These are phyloP conservation scores for Gorsachius goisagi DNA, from an alignment of 2,113 vertebrate species.

Conservation along the genomic window DNA sequence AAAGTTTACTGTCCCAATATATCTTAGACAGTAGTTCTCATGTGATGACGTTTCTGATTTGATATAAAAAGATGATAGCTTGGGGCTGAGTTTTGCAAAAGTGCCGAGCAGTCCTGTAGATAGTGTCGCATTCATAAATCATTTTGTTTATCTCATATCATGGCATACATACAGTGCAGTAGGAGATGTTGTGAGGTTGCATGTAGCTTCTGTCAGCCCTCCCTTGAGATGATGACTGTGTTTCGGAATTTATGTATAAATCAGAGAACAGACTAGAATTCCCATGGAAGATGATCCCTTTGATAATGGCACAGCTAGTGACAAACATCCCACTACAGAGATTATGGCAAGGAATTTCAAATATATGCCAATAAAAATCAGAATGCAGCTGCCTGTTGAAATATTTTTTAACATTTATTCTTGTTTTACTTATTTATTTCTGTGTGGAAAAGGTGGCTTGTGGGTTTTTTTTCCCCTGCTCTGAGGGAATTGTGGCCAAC, in stretches of 20 bases:
- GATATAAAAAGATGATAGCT: background rate
- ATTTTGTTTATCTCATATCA: background rate
- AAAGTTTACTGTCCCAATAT: background rate
- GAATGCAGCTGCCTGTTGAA: background rate
- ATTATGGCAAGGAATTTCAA: background rate
- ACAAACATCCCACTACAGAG: background rate
- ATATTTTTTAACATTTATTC: background rate
- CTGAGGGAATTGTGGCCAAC: background rate
- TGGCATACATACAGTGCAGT: background rate
- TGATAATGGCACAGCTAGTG: background rate
- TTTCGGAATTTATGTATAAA: background rate
- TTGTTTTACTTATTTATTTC: background rate
- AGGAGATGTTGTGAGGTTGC: fast-evolving
- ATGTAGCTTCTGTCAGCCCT: background rate
- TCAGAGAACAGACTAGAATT: background rate
- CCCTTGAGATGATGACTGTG: background rate
- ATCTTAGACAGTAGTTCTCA: background rate
- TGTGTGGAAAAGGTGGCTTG: background rate
- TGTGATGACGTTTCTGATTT: background rate
- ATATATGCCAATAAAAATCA: background rate
- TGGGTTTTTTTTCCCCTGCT: background rate
- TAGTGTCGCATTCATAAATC: background rate
- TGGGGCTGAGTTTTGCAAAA: background rate
- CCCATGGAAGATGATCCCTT: background rate
- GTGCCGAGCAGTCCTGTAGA: fast-evolving